A percentile compares a stretch with the other conserved stretches of the same genome.
These are phyloP conservation scores for Idaea dimidiata DNA, from an alignment of 2,888 invertebrate genomes.

Conservation along the genomic window DNA sequence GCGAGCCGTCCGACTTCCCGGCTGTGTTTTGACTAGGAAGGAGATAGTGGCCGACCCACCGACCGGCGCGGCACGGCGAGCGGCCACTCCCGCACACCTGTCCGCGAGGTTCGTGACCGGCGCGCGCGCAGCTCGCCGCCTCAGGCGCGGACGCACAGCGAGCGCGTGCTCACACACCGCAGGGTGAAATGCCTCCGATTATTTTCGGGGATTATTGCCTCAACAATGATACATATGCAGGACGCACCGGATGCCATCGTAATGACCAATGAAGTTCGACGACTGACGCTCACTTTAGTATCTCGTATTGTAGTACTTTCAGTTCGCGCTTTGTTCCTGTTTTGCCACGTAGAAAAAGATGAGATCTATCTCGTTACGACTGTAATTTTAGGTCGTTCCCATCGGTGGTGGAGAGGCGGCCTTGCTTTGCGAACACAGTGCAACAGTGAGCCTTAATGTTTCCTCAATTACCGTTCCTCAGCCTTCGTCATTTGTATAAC, in stretches of 20 bases:
- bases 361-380: slow-evolving; percentile 45
- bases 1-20: slow-evolving; percentile 55
- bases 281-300: slow-evolving; percentile 32
- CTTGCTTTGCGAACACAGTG: slow-evolving; percentile 46
- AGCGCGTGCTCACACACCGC: slow-evolving; percentile 51
- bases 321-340: slow-evolving; percentile 29
- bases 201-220: slow-evolving; percentile 65
- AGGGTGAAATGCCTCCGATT: slow-evolving; percentile 68
- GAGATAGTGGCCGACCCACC: slow-evolving; percentile 36
- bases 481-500: slow-evolving; percentile 41
- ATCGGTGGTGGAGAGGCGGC: slow-evolving; percentile 41
- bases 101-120: slow-evolving; percentile 44
- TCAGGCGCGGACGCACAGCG: slow-evolving; percentile 45
- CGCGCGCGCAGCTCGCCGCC: slow-evolving; percentile 43
- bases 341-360: slow-evolving; percentile 34
- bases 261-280: slow-evolving; percentile 52
- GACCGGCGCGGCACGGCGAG: slow-evolving; percentile 31
- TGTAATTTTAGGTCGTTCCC: slow-evolving; percentile 73
- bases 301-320: slow-evolving; percentile 24
- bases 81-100: slow-evolving; percentile 46
- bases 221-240: slow-evolving; percentile 65
- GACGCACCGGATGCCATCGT: slow-evolving; percentile 68
- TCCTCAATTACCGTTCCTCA: slow-evolving; percentile 42
- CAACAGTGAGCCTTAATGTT: slow-evolving; percentile 32
- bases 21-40: slow-evolving; percentile 44